Percentiles rank a stretch among this genome's conserved stretches.
Conservation (phyloP, 2,113 vertebrate species). For the Gadus macrocephalus region DNA sequence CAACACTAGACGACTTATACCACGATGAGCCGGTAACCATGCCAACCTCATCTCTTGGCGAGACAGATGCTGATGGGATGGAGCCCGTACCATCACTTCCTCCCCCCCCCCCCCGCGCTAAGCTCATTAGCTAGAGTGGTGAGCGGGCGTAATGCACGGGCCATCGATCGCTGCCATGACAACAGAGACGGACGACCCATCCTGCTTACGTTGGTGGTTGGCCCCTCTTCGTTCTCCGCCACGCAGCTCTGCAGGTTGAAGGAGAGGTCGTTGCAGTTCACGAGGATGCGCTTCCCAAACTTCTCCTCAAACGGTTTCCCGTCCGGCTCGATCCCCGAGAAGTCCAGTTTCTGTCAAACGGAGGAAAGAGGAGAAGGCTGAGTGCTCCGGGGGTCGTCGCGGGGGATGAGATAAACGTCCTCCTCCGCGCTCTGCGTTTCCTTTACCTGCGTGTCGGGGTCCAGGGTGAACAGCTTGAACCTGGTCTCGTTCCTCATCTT, state of each 20-base stretch:
- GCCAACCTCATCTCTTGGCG: slow-evolving; percentile 37
- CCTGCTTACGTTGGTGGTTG: slow-evolving; percentile 91
- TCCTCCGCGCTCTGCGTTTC: background rate
- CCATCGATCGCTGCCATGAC: slow-evolving; percentile 7
- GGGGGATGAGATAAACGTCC: background rate
- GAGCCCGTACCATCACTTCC: slow-evolving; percentile 5
- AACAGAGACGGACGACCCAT: background rate
- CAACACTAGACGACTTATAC: slow-evolving; percentile 40
- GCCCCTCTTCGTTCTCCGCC: slow-evolving; percentile 96
- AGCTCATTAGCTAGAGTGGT: slow-evolving; percentile 7
- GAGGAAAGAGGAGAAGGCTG: background rate
- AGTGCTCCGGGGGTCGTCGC: background rate
- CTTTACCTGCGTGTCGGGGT: slow-evolving; percentile 93
- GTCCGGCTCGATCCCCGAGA: slow-evolving; percentile 88
- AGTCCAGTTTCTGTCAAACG: slow-evolving; percentile 85
- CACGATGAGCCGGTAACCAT: slow-evolving; percentile 45
- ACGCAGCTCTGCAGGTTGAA: slow-evolving; percentile 98
- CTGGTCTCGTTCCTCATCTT: slow-evolving; percentile 91
- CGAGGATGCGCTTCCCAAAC: slow-evolving; percentile 91
- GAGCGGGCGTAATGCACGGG: slow-evolving; percentile 24
- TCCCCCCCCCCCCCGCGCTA: slow-evolving; percentile 1
- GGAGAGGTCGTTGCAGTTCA: slow-evolving; percentile 93
- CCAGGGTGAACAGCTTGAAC: slow-evolving; percentile 92
- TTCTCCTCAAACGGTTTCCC: slow-evolving; percentile 95
- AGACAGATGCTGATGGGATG: slow-evolving; percentile 25